A percentile compares a stretch with the other conserved stretches of the same genome.
Evolutionary conservation across 2,797 vertebrate species (phyloP).

Genomic region (Ibycter americanus): DNA sequence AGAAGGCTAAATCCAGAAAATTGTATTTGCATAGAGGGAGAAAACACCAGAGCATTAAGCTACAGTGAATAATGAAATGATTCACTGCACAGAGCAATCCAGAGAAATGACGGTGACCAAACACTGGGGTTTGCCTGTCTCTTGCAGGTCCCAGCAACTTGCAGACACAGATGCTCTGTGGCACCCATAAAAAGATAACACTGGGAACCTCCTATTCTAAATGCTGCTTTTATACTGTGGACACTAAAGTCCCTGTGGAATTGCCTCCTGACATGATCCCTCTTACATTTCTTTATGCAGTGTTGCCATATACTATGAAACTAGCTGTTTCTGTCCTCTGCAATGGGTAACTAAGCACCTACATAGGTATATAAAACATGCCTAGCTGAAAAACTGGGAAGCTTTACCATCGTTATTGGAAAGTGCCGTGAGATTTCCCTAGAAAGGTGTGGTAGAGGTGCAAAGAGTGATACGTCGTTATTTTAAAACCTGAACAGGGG

Average conservation of each 20-base stretch:
- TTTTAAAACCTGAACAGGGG: not conserved
- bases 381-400: not conserved
- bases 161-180: not conserved
- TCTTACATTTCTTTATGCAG: not conserved
- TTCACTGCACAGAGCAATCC: not conserved
- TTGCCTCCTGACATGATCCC: not conserved
- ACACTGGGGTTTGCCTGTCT: not conserved
- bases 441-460: not conserved
- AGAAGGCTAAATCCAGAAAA: not conserved
- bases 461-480: not conserved
- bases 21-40: not conserved
- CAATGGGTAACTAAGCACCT: not conserved
- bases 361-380: not conserved
- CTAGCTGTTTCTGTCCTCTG: not conserved
- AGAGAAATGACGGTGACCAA: not conserved
- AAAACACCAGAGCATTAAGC: not conserved
- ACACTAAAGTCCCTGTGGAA: not conserved
- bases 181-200: not conserved
- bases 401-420: not conserved
- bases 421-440: not conserved
- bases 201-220: not conserved
- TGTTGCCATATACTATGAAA: not conserved
- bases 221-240: not conserved
- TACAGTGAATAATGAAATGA: not conserved
- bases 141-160: not conserved